These are phyloP conservation scores for Pyrocoelia pectoralis DNA, from an alignment of 2,888 invertebrate genomes.

Conservation along the genomic window DNA sequence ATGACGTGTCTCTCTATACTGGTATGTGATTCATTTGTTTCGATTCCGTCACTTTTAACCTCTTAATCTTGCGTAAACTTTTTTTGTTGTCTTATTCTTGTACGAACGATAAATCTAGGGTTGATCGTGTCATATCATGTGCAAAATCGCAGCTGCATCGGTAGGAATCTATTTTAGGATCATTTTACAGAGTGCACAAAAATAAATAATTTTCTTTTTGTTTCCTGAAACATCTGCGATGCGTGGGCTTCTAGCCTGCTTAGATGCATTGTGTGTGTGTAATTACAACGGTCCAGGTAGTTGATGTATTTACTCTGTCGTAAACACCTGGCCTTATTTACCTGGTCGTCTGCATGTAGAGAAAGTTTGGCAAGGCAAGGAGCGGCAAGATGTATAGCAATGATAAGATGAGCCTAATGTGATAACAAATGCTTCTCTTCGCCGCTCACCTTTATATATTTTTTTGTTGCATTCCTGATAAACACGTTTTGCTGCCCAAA, in stretches of 20 bases:
- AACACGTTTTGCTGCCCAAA: constrained; percentile 32
- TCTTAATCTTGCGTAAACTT: constrained; percentile 33
- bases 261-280: constrained; percentile 50
- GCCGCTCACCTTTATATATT: constrained; percentile 32
- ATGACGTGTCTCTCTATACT: constrained; percentile 82
- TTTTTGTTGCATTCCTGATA: constrained; percentile 25
- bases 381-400: constrained; percentile 46
- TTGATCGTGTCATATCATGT: constrained; percentile 21
- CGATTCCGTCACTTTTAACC: constrained; percentile 43
- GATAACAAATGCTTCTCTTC: constrained; percentile 52
- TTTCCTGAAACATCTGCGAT: constrained; percentile 50
- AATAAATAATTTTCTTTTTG: constrained; percentile 55
- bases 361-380: constrained; percentile 60
- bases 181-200: constrained; percentile 50
- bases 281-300: constrained; percentile 52
- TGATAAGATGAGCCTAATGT: constrained; percentile 53
- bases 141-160: constrained; percentile 47
- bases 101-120: constrained; percentile 16
- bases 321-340: constrained; percentile 34
- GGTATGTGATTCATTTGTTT: constrained; percentile 67
- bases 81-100: constrained; percentile 14
- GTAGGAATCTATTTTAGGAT: constrained; percentile 46
- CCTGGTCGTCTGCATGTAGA: constrained; percentile 46
- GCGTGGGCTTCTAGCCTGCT: constrained; percentile 48
- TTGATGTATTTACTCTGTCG: constrained; percentile 40